Evolutionary conservation across 2,797 vertebrate genomes (phyloP).

Genomic region (Intellagama lesueurii): DNA sequence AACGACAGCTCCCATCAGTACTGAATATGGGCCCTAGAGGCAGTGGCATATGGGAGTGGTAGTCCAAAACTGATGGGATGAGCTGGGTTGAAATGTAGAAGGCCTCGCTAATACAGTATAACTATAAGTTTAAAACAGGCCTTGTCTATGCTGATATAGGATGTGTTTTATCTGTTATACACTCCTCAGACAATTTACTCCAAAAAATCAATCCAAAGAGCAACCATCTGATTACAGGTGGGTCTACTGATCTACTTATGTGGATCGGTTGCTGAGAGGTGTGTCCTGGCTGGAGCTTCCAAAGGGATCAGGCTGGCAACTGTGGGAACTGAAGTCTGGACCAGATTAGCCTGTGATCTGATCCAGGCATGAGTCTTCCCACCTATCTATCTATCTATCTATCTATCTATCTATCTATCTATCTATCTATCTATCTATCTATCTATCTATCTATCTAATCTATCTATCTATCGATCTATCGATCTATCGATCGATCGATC

Average conservation of each 20-base stretch:
- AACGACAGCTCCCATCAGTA: background rate
- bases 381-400: too few relatives aligned
- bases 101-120: background rate
- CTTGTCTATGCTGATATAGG: background rate
- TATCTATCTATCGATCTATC: too few relatives aligned
- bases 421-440: too few relatives aligned
- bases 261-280: too few relatives aligned
- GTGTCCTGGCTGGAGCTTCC: too few relatives aligned
- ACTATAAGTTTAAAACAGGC: background rate
- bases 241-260: background rate
- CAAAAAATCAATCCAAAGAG: background rate
- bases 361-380: too few relatives aligned
- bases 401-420: too few relatives aligned
- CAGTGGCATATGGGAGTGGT: background rate
- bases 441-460: too few relatives aligned
- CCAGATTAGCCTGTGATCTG: too few relatives aligned
- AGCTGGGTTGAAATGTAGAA: background rate
- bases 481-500: too few relatives aligned
- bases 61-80: background rate
- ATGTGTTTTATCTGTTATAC: background rate
- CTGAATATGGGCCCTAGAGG: background rate
- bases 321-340: too few relatives aligned
- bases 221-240: background rate
- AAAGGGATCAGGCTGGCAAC: too few relatives aligned
- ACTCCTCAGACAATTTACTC: background rate